phyloP scores from a whole-genome alignment of 2,113 vertebrate species.

The Petrocephalus zakoni region DNA sequence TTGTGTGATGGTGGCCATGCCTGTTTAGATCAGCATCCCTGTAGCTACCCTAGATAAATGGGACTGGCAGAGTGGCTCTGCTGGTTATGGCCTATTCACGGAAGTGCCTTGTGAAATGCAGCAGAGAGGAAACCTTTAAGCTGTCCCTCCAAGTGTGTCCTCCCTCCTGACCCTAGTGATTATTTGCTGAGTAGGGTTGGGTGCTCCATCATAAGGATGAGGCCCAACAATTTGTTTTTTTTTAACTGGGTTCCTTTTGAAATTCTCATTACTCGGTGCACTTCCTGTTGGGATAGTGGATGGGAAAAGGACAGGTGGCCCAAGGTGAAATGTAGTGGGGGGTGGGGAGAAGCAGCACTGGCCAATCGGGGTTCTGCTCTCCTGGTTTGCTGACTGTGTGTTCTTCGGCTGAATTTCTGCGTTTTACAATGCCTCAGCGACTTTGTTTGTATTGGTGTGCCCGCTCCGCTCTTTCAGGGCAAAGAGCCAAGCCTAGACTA shows the following conservation, averaged over 20 bases:
- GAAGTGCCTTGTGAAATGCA: not conserved
- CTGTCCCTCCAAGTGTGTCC: not conserved
- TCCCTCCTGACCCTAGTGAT: not conserved
- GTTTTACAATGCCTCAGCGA: not conserved
- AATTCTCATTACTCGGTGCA: not conserved
- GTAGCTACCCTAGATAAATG: not conserved
- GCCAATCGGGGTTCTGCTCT: not conserved
- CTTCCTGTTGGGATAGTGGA: not conserved
- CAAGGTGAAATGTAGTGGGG: not conserved
- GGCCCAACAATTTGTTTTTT: not conserved
- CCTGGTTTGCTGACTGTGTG: not conserved
- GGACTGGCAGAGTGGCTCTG: not conserved
- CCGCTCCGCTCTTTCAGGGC: not conserved
- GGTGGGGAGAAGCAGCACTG: not conserved
- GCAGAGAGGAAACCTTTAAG: not conserved
- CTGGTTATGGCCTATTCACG: not conserved
- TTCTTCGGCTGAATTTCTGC: not conserved
- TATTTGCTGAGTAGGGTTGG: not conserved
- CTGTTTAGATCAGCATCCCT: not conserved
- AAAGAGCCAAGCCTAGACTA: not conserved
- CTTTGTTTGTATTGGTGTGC: slow-evolving; percentile 17
- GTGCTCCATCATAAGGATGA: not conserved
- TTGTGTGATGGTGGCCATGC: not conserved
- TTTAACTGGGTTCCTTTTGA: not conserved
- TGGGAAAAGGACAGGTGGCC: not conserved